Evolutionary conservation across 2,113 vertebrate species (phyloP), one percentile per base, ranked within the genome.

Genomic region (Grallaria varia): DNA sequence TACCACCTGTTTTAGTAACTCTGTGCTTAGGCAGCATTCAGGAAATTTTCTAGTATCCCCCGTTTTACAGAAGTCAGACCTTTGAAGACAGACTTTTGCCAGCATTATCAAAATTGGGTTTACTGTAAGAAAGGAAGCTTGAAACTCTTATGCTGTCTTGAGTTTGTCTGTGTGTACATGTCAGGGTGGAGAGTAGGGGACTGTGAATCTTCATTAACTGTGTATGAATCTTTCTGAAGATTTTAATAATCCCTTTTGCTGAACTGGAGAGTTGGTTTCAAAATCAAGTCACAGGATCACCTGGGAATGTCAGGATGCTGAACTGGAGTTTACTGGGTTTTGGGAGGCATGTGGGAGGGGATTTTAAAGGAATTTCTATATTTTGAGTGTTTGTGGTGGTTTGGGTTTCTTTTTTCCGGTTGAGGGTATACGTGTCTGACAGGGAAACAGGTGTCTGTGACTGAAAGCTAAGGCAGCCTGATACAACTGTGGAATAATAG

Each of bases 271-370:
- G 42, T 42, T 60, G 37, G 3, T 82, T 71, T 63, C 39, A 68
- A 75, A 88, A 45, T 33, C 21, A 4, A 12, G 4, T 79, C 8
- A 9, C 30, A 37, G 31, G 31, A 39, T 59, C 28, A 28, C 11
- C 20, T 86, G 59, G 31, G 14, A 74, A 25, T 45, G 17, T 23
- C 49, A 20, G 8, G 67, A 7, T 84, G 31, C 27, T 93, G 23
- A 79, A 50, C 4, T 56, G 27, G 59, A 66, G 17, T 47, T 79
- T 7, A 44, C 6, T 66, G 12, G 14, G 5, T 8, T 82, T 77
- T 16, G 8, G 4, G 11, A 13, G 15, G 5, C 14, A 13, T 44
- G 33, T 3, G 8, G 2, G 13, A 68, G 18, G 7, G 17, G 7
- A 68, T 27, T 25, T 14, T 22, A 30, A 35, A 62, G 10, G 5